phyloP scores from a whole-genome alignment of 2,797 vertebrate species.

The Malacoctenus gilli region DNA sequence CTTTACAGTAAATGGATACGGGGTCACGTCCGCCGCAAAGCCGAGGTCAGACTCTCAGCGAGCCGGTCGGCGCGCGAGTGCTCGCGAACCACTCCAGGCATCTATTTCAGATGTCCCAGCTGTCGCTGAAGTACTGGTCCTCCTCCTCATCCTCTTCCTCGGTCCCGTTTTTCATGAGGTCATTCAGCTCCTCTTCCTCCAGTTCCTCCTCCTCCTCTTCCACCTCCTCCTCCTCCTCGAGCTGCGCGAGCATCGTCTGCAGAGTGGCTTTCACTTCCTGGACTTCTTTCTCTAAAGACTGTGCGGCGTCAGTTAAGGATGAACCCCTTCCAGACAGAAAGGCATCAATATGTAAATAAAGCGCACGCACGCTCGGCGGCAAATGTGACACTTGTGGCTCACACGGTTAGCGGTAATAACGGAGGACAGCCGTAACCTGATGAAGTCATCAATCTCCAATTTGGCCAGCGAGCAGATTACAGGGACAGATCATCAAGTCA shows the following conservation, averaged over 20 bases:
- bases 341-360: constrained; percentile 42
- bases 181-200: constrained; percentile 56
- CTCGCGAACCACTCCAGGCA: constrained; percentile 48
- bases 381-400: constrained; percentile 44
- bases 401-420: constrained; percentile 44
- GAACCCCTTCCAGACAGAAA: constrained; percentile 25
- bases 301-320: constrained; percentile 86
- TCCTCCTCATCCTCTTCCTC: constrained; percentile 74
- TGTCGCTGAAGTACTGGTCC: constrained; percentile 85
- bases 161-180: constrained; percentile 61
- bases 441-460: constrained; percentile 66
- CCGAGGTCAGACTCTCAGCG: constrained; percentile 51
- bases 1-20: constrained; percentile 58
- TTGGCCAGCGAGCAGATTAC: constrained; percentile 61
- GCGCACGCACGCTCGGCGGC: constrained; percentile 12
- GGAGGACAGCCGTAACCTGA: constrained; percentile 40
- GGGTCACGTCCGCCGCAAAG: constrained; percentile 52
- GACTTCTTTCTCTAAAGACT: constrained; percentile 87
- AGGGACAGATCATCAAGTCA: constrained; percentile 63
- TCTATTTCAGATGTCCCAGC: constrained; percentile 84
- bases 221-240: constrained; percentile 76
- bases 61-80: constrained; percentile 52
- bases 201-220: constrained; percentile 59
- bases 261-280: constrained; percentile 89
- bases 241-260: constrained; percentile 85